Percentiles rank a stretch among this genome's conserved stretches.
Conservation (phyloP, 2,113 vertebrate genomes). For the Sylvia atricapilla region DNA sequence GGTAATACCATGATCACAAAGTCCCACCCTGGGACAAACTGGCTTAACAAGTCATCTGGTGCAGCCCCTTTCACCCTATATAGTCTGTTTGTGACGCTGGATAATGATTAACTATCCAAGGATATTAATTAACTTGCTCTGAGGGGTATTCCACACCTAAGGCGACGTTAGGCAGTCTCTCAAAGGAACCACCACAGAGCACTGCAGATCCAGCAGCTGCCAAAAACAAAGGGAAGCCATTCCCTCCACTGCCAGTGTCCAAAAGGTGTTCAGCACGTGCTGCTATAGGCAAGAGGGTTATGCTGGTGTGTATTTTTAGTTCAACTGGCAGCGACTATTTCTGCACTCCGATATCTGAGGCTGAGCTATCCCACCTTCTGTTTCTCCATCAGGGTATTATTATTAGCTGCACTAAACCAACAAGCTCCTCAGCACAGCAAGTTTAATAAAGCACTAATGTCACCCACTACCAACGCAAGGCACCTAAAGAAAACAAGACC, state of each 20-base stretch:
- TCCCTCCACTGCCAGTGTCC: not conserved
- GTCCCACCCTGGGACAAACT: not conserved
- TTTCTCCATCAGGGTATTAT: slow-evolving; percentile 34
- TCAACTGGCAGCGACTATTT: not conserved
- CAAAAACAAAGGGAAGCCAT: not conserved
- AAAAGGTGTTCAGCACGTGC: not conserved
- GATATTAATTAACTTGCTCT: not conserved
- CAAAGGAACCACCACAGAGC: rapidly evolving
- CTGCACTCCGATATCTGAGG: slow-evolving; percentile 14
- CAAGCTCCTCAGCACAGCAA: not conserved
- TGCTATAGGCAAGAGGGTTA: slow-evolving; percentile 6
- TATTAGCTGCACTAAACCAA: slow-evolving; percentile 2
- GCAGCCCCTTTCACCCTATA: not conserved
- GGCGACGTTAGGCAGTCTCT: not conserved
- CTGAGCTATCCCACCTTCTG: slow-evolving; percentile 50
- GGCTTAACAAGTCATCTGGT: not conserved
- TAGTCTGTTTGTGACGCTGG: not conserved
- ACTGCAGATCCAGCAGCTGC: not conserved
- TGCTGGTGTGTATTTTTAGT: slow-evolving; percentile 53
- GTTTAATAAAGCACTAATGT: slow-evolving; percentile 40
- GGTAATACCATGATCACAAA: not conserved
- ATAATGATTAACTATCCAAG: slow-evolving; percentile 4
- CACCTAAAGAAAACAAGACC: slow-evolving; percentile 31
- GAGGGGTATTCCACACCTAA: not conserved
- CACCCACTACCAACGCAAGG: not conserved